Percentiles rank a stretch among this genome's conserved stretches.
phyloP scores from a whole-genome alignment of 2,113 vertebrate genomes.

The Xiphophorus couchianus region DNA sequence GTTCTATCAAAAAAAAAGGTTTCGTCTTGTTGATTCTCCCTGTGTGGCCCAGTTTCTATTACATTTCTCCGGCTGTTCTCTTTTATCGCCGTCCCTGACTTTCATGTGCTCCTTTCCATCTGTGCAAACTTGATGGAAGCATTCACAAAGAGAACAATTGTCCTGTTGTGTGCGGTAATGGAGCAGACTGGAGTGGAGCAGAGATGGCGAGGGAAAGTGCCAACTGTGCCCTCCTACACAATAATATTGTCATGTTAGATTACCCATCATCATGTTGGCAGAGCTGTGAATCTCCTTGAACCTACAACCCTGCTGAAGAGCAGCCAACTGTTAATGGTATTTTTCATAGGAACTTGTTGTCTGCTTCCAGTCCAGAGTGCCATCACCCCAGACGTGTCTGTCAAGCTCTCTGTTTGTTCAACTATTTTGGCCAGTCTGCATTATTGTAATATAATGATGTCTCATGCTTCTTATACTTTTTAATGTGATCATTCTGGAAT shows the following conservation, averaged over 20 bases:
- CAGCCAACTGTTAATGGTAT: conserved; percentile 73
- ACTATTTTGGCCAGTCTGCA: conserved; percentile 15
- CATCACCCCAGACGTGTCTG: conserved; percentile 29
- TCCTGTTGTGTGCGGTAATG: conserved; percentile 51
- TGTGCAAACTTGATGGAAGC: conserved; percentile 39
- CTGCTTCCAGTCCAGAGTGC: conserved; percentile 17
- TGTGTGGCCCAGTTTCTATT: conserved; percentile 18
- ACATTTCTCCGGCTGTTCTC: neutral
- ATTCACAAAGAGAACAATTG: conserved; percentile 52
- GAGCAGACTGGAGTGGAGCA: conserved; percentile 56
- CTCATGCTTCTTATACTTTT: neutral
- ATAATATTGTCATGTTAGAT: conserved; percentile 77
- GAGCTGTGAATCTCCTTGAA: conserved; percentile 69
- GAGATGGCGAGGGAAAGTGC: conserved; percentile 46
- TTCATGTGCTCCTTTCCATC: conserved; percentile 28
- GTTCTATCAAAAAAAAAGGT: conserved; percentile 13
- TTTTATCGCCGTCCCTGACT: conserved; percentile 27
- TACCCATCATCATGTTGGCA: conserved; percentile 73
- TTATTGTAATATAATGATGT: conserved; percentile 8
- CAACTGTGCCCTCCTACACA: conserved; percentile 62
- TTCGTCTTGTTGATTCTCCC: conserved; percentile 24
- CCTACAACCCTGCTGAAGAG: conserved; percentile 63
- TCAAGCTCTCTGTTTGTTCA: conserved; percentile 28
- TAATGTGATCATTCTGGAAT: neutral
- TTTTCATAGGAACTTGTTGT: conserved; percentile 55